Percentiles rank a stretch among this genome's conserved stretches.
phyloP scores from a whole-genome alignment of 2,113 vertebrate species.

The Corydoras maculifer region DNA sequence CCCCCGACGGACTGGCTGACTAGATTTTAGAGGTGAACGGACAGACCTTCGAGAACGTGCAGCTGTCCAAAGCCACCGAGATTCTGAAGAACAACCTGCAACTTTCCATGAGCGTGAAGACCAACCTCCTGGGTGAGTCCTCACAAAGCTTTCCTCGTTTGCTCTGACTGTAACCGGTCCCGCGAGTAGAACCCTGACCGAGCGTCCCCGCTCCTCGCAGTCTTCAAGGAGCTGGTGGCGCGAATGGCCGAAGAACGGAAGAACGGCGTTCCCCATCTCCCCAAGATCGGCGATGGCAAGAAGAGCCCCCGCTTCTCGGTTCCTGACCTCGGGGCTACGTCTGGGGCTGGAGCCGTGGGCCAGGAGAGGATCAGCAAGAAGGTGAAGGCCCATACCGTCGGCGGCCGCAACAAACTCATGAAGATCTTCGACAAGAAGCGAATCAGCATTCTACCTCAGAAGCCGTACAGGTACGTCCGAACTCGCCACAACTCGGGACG shows the following conservation, averaged over 20 bases:
- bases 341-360: slow-evolving; percentile 91
- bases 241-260: slow-evolving; percentile 84
- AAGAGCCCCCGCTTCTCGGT: slow-evolving; percentile 92
- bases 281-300: slow-evolving; percentile 96
- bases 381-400: slow-evolving; percentile 87
- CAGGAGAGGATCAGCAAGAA: slow-evolving; percentile 95
- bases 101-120: slow-evolving; percentile 98
- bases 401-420: slow-evolving; percentile 93
- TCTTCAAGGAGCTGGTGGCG: slow-evolving; percentile 92
- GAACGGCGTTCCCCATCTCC: slow-evolving; percentile 90
- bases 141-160: neutral
- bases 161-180: too few species aligned
- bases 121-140: slow-evolving; percentile 83
- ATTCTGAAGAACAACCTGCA: slow-evolving; percentile 97
- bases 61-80: slow-evolving; percentile 92
- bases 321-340: slow-evolving; percentile 87
- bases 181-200: neutral
- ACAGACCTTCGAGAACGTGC: slow-evolving; percentile 97
- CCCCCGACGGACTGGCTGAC: slow-evolving; percentile 23
- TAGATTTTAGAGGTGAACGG: slow-evolving; percentile 98
- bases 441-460: slow-evolving; percentile 96
- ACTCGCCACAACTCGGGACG: neutral
- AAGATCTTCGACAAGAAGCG: slow-evolving; percentile 98
- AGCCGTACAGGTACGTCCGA: slow-evolving; percentile 89
- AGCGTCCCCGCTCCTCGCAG: slow-evolving; percentile 50